Base-by-base conservation (phyloP, 1,140 invertebrate genomes). In the Lineus longissimus region DNA sequence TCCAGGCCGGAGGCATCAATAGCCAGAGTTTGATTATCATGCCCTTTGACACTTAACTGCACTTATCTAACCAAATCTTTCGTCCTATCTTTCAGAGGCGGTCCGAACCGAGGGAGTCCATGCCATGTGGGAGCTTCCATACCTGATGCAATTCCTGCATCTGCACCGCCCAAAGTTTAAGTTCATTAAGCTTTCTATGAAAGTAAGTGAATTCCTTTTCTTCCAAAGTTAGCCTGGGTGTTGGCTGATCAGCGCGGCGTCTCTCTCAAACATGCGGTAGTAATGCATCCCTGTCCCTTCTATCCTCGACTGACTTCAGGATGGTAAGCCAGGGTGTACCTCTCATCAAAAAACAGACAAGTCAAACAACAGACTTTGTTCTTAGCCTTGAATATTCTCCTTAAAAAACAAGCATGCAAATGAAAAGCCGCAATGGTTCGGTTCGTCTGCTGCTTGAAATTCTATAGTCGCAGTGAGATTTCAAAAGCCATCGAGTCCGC, bases 71-170 rank as follows among this genome's bases (percentile, higher is more conserved):
- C n/a, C n/a, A n/a, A n/a, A n/a, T n/a, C n/a, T n/a, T n/a, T n/a
- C n/a, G n/a, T n/a, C 15, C 15, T 36, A 7, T 36, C 33, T 36
- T 36, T 4, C 33, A 36, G 33, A 36, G 33, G 33, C 33, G 33
- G 33, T 36, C 33, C 33, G 33, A 36, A 36, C 33, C 6, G 33
- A 36, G 33, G 33, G 6, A 36, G 33, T 36, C 33, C 33, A 51
- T 51, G 47, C 47, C n/a, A 51, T 51, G 47, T 51, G n/a, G 47
- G 47, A 51, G 19, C 47, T 51, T 51, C 47, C 47, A 51, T 51
- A 51, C n/a, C 25, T 51, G 47, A 51, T 51, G 47, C 47, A 51
- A 19, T 51, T 51, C n/a, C n/a, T 51, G 47, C 47, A 51, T 27
- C n/a, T 51, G 6, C 47, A 51, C 25, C 47, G 47, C 19, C 47